Evolutionary conservation across 2,113 vertebrate species (phyloP).

Genomic region (Hepsetus odoe): DNA sequence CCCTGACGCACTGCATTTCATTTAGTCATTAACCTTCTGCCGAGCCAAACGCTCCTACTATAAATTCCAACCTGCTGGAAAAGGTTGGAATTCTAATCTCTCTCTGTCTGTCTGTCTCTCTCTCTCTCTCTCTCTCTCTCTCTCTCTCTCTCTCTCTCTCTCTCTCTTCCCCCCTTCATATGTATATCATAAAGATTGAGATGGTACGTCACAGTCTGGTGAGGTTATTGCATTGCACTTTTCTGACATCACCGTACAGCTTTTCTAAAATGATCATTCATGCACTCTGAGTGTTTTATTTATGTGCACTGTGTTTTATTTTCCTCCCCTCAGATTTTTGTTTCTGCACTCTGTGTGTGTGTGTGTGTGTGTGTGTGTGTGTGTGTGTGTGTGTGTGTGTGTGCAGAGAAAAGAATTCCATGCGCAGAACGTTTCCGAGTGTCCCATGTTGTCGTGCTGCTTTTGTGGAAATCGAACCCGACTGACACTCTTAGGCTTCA

Average conservation of each 20-base stretch:
- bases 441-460: conserved; percentile 2
- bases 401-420: neutral
- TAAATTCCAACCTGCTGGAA: conserved; percentile 35
- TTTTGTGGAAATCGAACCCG: conserved; percentile 17
- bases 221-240: conserved; percentile 40
- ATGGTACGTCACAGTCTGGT: conserved; percentile 23
- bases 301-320: neutral
- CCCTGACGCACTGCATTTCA: conserved; percentile 47
- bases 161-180: neutral
- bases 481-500: neutral
- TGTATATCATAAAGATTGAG: conserved; percentile 23
- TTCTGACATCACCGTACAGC: conserved; percentile 33
- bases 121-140: neutral
- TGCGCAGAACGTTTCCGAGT: conserved; percentile 32
- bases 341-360: neutral
- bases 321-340: neutral
- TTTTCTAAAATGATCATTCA: conserved; percentile 40
- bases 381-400: neutral
- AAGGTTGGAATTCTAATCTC: neutral
- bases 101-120: neutral
- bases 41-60: conserved; percentile 37
- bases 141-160: neutral
- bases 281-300: conserved; percentile 30
- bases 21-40: conserved; percentile 53
- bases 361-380: neutral